Percentiles rank a stretch among this genome's conserved stretches.
phyloP scores from a whole-genome alignment of 2,113 vertebrate species.

The Neodon shergylaensis region DNA sequence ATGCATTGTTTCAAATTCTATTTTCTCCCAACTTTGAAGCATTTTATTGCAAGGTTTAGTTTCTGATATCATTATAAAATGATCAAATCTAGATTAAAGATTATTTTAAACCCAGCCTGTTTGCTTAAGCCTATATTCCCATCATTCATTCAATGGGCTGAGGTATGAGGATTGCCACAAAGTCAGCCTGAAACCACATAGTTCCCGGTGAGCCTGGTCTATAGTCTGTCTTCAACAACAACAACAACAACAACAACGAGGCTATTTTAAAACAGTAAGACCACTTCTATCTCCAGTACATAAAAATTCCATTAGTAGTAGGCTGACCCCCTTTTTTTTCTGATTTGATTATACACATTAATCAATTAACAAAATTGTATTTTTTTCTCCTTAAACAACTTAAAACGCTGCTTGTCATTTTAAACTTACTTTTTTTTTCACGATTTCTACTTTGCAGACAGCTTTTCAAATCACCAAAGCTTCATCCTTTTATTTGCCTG shows the following conservation, averaged over 20 bases:
- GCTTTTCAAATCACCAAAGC: conserved; percentile 46
- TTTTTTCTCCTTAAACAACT: conserved; percentile 46
- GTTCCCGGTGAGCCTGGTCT: not conserved
- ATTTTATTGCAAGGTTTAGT: conserved; percentile 50
- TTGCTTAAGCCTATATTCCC: not conserved
- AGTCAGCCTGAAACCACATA: not conserved
- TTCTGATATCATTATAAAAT: conserved; percentile 16
- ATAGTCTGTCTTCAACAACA: not conserved
- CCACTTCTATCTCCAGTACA: not conserved
- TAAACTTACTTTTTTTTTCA: conserved; percentile 23
- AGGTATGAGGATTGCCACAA: not conserved
- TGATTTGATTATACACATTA: conserved; percentile 7
- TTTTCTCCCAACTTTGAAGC: not conserved
- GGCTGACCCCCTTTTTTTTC: not conserved
- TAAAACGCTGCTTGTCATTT: conserved; percentile 14
- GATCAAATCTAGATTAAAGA: not conserved
- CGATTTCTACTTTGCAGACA: conserved; percentile 15
- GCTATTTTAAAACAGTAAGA: conserved; percentile 16
- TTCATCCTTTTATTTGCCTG: conserved; percentile 17
- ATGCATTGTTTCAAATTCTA: conserved; percentile 48
- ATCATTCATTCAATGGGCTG: not conserved
- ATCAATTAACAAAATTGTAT: not conserved
- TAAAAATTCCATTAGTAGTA: conserved; percentile 18
- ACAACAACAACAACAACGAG: not conserved
- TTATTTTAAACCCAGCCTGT: not conserved